phyloP scores from a whole-genome alignment of 2,797 vertebrate genomes.

The Rhinella marina region DNA sequence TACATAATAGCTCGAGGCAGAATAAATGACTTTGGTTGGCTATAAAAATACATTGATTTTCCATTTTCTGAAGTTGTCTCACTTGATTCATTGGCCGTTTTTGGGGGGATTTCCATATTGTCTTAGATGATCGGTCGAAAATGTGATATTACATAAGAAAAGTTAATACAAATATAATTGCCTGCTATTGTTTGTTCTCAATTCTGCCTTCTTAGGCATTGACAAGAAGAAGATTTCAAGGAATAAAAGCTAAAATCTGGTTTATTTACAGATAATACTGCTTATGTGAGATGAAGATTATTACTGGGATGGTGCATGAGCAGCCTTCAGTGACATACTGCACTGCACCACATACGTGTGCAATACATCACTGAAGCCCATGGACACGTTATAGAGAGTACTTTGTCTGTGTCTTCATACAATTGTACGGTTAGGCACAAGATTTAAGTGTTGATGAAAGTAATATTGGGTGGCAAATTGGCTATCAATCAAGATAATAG shows the following conservation, averaged over 20 bases:
- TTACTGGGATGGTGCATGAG: too few species aligned
- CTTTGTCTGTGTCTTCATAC: too few species aligned
- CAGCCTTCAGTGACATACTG: too few species aligned
- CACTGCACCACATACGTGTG: too few species aligned
- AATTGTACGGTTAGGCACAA: too few species aligned
- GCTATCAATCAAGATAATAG: too few species aligned
- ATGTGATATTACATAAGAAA: not conserved
- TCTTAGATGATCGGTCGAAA: not conserved
- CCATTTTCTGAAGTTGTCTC: not conserved
- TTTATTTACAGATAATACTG: not conserved
- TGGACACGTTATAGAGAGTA: too few species aligned
- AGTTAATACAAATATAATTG: not conserved
- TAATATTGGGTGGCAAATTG: too few species aligned
- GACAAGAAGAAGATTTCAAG: not conserved
- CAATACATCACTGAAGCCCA: too few species aligned
- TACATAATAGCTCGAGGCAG: not conserved
- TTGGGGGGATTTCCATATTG: not conserved
- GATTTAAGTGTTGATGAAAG: too few species aligned
- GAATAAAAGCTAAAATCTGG: not conserved
- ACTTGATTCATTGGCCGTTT: not conserved
- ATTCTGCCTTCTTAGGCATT: not conserved
- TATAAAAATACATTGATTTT: slow-evolving; percentile 7
- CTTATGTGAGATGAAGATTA: not conserved
- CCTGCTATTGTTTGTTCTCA: not conserved
- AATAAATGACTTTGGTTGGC: not conserved